Evolutionary conservation across 2,888 invertebrate species (phyloP), one percentile per base, ranked within the genome.

Genomic region (Elmis aenea): DNA sequence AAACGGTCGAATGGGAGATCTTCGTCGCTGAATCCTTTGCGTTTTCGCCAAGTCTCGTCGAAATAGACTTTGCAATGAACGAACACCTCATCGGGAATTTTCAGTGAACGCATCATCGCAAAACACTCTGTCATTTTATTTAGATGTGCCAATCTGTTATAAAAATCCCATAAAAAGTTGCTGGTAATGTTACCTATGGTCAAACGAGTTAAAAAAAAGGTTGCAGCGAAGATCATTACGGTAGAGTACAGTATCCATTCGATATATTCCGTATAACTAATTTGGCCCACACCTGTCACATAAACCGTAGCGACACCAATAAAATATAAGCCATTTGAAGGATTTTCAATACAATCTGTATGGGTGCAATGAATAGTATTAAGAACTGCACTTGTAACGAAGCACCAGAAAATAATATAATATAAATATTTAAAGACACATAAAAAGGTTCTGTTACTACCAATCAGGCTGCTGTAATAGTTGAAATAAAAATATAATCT

Each of bases 61-160:
- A 11, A 33, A 9, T 33, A 38, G 6, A 32, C 10, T 3, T 11
- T 16, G 11, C 15, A 24, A 5, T 6, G 5, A 3, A n/a, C 9
- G 2, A 2, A 4, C 6, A 29, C n/a, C 1, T 3, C 5, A 8
- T 28, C 9, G 5, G 24, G 10, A 3, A 38, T 14, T n/a, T 29
- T 6, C 1, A 25, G 21, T 8, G 5, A 23, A 21, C 18, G 10
- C 1, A 12, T 9, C 4, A 4, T 6, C 0, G 13, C 13, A 3
- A 33, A 3, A 12, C 21, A 9, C 5, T 29, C 6, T 3, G 25
- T 8, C 5, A 26, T 5, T 13, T 18, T 33, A 1, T 16, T 11
- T 8, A 20, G 10, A 21, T 27, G 30, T 4, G n/a, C 21, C 8
- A 24, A 24, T 9, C 6, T 18, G 9, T 25, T 32, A 5, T 24